Evolutionary conservation across 2,888 invertebrate species (phyloP).

Genomic region (Pasiphila rectangulata): DNA sequence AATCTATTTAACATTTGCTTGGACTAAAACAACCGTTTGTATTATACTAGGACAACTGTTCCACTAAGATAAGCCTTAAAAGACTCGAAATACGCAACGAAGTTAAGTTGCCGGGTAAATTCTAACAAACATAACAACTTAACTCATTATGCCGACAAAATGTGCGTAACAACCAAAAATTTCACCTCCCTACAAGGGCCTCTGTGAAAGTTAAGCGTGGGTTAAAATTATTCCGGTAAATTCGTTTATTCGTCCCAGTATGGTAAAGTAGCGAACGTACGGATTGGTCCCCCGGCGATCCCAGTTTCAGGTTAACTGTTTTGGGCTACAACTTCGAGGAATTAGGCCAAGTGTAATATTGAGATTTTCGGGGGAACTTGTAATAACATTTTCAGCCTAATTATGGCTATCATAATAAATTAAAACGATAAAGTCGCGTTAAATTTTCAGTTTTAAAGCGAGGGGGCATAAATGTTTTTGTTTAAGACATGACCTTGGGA

Average conservation of each 20-base stretch:
- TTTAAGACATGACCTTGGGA: too few species aligned
- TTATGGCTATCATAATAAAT: not conserved
- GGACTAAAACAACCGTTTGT: too few species aligned
- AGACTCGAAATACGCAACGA: slow-evolving; percentile 21
- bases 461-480: too few species aligned
- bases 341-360: slow-evolving; percentile 55
- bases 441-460: not conserved
- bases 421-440: not conserved
- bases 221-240: slow-evolving; percentile 74
- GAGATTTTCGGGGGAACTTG: slow-evolving; percentile 42
- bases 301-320: slow-evolving; percentile 62
- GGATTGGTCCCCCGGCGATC: slow-evolving; percentile 68
- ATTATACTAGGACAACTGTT: not conserved
- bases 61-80: slow-evolving; percentile 15
- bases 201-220: slow-evolving; percentile 58
- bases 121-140: slow-evolving; percentile 51
- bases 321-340: slow-evolving; percentile 49
- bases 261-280: slow-evolving; percentile 50
- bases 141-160: slow-evolving; percentile 47
- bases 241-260: slow-evolving; percentile 67
- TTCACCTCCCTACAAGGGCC: slow-evolving; percentile 43
- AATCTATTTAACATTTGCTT: too few species aligned
- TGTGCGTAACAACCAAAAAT: slow-evolving; percentile 46
- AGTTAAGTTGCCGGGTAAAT: slow-evolving; percentile 36
- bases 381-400: slow-evolving; percentile 23